Evolutionary conservation across 2,888 invertebrate genomes (phyloP).

Genomic region (Lasius fuliginosus): DNA sequence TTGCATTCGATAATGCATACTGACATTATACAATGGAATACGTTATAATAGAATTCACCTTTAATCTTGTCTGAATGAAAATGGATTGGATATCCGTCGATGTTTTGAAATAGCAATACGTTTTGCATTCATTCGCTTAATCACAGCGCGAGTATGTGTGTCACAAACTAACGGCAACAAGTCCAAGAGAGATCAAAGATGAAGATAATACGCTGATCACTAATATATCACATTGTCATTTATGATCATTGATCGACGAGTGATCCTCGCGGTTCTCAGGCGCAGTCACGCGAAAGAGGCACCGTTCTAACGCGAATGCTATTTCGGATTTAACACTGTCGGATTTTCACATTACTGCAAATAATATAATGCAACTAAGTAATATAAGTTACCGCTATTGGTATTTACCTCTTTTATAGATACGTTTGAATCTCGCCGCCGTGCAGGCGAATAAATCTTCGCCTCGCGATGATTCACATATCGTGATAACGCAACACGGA

Average conservation of each 20-base stretch:
- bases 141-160: conserved; percentile 19
- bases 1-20: neutral
- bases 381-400: conserved; percentile 47
- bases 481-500: conserved; percentile 28
- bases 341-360: conserved; percentile 39
- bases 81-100: conserved; percentile 32
- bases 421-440: conserved; percentile 15
- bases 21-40: conserved; percentile 18
- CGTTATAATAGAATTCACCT: conserved; percentile 44
- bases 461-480: conserved; percentile 16
- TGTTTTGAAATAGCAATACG: conserved; percentile 44
- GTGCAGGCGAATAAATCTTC: conserved; percentile 38
- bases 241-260: conserved; percentile 46
- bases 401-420: conserved; percentile 35
- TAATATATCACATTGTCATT: conserved; percentile 52
- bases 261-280: conserved; percentile 33
- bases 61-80: conserved; percentile 40
- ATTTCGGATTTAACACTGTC: conserved; percentile 27
- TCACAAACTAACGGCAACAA: conserved; percentile 47
- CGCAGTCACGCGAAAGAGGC: conserved; percentile 22
- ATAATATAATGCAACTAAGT: conserved; percentile 32
- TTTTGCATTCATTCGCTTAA: conserved; percentile 42
- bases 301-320: neutral
- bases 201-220: conserved; percentile 51
- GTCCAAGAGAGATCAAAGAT: conserved; percentile 41